Base-by-base conservation (phyloP, 2,888 invertebrate species). In the Hemaris fuciformis region DNA sequence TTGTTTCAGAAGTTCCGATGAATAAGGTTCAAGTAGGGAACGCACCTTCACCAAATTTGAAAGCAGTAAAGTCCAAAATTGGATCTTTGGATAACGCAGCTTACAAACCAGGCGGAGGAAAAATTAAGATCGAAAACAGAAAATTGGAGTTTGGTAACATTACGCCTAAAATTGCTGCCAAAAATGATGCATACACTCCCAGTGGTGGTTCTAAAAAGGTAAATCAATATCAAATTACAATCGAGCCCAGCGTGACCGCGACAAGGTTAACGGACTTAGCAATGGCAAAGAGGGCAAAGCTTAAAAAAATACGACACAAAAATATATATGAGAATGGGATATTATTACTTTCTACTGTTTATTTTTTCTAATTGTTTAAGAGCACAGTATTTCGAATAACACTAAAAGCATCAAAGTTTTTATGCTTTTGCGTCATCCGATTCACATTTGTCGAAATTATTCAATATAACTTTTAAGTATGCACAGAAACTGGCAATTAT, bases 121-220 rank as follows among this genome's bases (percentile, higher is more conserved):
- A 97, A 76, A 94, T 98, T 20, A 97, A 97, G 89, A 97, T 98
- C 70, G 97, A 98, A 86, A 95, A 95, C 73, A 95, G 96, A 78
- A 98, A 98, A 89, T 91, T 98, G 48, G 97, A 97, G 77, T 96
- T 96, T 72, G 96, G 96, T 77, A 96, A 96, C 72, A 96, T 96
- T 0, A 95, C 96, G 61, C 96, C 98, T 3, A 96, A 96, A 88
- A 97, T 99, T 80, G 97, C 97, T 60, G 98, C 98, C 59, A 96
- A 98, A 86, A 98, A 98, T 81, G 98, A 99, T 64, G 94, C 94
- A 67, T 98, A 99, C 76, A 92, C 93, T 65, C 97, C 98, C 0
- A 96, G 96, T 76, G 97, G 98, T 69, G 98, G 98, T 42, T 96
- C 97, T 71, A 97, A 97, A 84, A 98, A 98, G 96, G 98, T 97